Evolutionary conservation across 2,113 vertebrate species (phyloP).

Genomic region (Misgurnus anguillicaudatus): DNA sequence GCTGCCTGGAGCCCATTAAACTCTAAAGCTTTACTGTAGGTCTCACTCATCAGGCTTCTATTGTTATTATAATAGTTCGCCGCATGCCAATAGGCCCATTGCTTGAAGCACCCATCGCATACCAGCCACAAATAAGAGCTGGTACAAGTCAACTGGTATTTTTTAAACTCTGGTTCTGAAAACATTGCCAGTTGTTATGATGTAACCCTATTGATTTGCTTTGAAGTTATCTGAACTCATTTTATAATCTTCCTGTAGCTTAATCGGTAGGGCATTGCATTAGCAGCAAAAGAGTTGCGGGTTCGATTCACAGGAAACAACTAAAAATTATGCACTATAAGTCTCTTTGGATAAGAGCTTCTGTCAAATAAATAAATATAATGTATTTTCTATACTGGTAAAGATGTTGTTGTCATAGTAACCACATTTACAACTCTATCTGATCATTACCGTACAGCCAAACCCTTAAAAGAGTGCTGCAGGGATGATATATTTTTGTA

Average conservation of each 20-base stretch:
- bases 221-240: slow-evolving; percentile 4
- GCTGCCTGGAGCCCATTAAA: slow-evolving; percentile 54
- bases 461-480: not conserved
- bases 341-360: too few species aligned
- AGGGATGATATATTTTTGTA: too few species aligned
- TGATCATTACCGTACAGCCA: not conserved
- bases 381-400: not conserved
- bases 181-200: slow-evolving; percentile 6
- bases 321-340: too few species aligned
- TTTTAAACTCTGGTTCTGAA: slow-evolving; percentile 1
- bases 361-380: too few species aligned
- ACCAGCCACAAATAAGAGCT: slow-evolving; percentile 43
- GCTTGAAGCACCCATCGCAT: slow-evolving; percentile 40
- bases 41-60: slow-evolving; percentile 49
- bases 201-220: slow-evolving; percentile 1
- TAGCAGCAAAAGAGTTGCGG: too few species aligned
- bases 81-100: slow-evolving; percentile 44
- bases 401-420: slow-evolving; percentile 1
- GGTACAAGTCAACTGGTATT: slow-evolving; percentile 9
- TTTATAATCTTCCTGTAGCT: not conserved
- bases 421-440: not conserved
- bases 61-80: slow-evolving; percentile 56
- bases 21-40: slow-evolving; percentile 55
- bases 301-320: too few species aligned
- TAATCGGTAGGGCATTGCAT: too few species aligned